These are phyloP conservation scores for Sakesphorus luctuosus DNA, from an alignment of 2,113 vertebrate genomes.

Conservation along the genomic window DNA sequence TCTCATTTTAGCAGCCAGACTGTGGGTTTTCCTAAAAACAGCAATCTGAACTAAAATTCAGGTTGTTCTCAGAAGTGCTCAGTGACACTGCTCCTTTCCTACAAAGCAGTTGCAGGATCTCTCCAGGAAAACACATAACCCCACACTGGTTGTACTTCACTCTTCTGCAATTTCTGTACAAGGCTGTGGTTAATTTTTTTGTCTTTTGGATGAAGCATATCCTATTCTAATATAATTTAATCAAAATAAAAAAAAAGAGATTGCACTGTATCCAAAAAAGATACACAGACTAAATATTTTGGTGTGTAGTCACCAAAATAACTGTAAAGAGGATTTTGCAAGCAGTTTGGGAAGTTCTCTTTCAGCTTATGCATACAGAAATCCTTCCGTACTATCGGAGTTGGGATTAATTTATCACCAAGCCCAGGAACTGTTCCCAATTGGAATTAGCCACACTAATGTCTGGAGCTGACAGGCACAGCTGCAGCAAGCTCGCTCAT, in stretches of 20 bases:
- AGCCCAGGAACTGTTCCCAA: constrained; percentile 62
- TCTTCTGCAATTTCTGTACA: not conserved
- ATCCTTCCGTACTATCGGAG: constrained; percentile 40
- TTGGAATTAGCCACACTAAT: constrained; percentile 63
- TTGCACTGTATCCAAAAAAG: not conserved
- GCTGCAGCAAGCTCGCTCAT: constrained; percentile 41
- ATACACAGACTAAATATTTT: constrained; percentile 48
- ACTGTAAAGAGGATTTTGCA: constrained; percentile 34
- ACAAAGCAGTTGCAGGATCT: not conserved
- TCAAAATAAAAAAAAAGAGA: constrained; percentile 8
- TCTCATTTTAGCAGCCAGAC: not conserved
- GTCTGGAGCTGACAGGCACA: constrained; percentile 64
- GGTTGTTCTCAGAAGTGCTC: not conserved
- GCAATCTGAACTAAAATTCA: not conserved
- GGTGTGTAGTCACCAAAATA: constrained; percentile 39
- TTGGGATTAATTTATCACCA: constrained; percentile 63
- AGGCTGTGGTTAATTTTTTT: not conserved
- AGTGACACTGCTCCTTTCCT: not conserved
- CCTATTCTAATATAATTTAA: not conserved
- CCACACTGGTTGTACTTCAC: not conserved
- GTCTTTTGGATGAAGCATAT: not conserved
- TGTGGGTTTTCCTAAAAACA: not conserved
- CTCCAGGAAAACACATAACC: not conserved
- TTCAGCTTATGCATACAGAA: not conserved
- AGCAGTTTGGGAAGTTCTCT: constrained; percentile 46